phyloP scores from a whole-genome alignment of 30 jellyfish, hydroid and myxozoan species.

The Calvadosia cruxmelitensis region DNA sequence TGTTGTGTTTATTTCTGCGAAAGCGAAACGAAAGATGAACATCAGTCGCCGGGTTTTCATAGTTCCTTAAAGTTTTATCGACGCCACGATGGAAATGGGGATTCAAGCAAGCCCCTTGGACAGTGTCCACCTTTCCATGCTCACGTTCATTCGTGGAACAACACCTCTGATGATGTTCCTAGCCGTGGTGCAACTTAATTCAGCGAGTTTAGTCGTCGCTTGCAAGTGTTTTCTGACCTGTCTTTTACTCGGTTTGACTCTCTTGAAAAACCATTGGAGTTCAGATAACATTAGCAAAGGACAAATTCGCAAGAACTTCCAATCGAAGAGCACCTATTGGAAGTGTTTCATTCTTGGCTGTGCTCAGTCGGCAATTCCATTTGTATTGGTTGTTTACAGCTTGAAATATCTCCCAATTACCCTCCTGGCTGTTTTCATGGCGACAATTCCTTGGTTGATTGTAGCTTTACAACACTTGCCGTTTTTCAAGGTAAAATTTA shows the following conservation, averaged over 20 bases:
- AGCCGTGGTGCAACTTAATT: conserved; percentile 35
- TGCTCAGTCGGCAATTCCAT: conserved; percentile 58
- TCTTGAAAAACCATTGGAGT: not conserved
- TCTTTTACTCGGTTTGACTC: conserved; percentile 11
- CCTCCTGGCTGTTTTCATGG: conserved; percentile 57
- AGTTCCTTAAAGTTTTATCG: too few relatives aligned
- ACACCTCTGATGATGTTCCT: conserved; percentile 63
- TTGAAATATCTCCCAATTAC: conserved; percentile 58
- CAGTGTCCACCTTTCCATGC: conserved; percentile 10
- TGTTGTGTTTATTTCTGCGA: too few relatives aligned
- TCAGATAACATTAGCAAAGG: conserved; percentile 10
- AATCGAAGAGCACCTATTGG: conserved; percentile 36
- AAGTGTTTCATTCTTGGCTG: conserved; percentile 34
- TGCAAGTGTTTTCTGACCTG: conserved; percentile 33
- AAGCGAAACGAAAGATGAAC: too few relatives aligned
- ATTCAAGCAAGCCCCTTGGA: too few relatives aligned
- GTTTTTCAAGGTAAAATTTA: conserved; percentile 27
- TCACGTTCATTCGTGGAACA: conserved; percentile 55
- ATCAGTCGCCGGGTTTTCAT: too few relatives aligned
- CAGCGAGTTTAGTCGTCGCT: conserved; percentile 57
- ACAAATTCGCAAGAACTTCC: conserved; percentile 21
- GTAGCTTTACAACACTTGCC: conserved; percentile 40
- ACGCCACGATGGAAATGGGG: too few relatives aligned
- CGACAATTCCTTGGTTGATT: conserved; percentile 68
- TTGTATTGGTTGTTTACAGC: conserved; percentile 41